These are phyloP conservation scores for Pandemis heparana DNA, from an alignment of 2,888 invertebrate species.

Conservation along the genomic window DNA sequence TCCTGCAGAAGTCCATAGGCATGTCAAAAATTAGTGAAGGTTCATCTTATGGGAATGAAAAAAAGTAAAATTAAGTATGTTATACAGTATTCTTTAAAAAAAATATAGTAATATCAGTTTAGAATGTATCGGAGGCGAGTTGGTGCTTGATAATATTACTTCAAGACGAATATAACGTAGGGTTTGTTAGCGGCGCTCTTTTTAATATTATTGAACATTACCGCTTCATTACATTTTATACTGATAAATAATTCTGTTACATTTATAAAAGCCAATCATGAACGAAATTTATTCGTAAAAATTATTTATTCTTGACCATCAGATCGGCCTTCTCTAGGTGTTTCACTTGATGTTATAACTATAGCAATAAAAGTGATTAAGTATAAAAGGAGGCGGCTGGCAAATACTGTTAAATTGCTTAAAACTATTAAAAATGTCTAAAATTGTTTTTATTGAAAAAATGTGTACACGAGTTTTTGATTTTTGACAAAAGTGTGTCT, in stretches of 20 bases:
- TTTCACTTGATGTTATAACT: conserved; percentile 20
- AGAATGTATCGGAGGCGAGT: background rate
- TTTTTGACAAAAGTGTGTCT: background rate
- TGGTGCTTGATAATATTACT: background rate
- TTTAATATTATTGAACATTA: background rate
- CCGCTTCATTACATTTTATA: conserved; percentile 7
- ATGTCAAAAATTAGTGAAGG: conserved; percentile 94
- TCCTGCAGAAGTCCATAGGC: conserved; percentile 92
- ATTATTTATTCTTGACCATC: conserved; percentile 25
- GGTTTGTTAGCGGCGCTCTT: background rate
- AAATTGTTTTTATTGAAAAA: background rate
- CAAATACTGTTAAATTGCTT: background rate
- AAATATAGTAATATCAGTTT: background rate
- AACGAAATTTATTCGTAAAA: conserved; percentile 36
- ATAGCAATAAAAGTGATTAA: background rate
- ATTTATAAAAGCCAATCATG: conserved; percentile 20
- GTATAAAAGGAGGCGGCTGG: background rate
- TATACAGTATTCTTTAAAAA: conserved; percentile 37
- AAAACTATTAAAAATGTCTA: background rate
- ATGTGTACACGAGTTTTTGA: background rate
- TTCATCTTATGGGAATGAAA: conserved; percentile 91
- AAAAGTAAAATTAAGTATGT: conserved; percentile 72
- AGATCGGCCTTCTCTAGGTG: conserved; percentile 36
- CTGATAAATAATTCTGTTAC: conserved; percentile 43
- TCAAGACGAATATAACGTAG: background rate